Conservation (phyloP, 2,797 vertebrate genomes). For the Austrolebias charrua region DNA sequence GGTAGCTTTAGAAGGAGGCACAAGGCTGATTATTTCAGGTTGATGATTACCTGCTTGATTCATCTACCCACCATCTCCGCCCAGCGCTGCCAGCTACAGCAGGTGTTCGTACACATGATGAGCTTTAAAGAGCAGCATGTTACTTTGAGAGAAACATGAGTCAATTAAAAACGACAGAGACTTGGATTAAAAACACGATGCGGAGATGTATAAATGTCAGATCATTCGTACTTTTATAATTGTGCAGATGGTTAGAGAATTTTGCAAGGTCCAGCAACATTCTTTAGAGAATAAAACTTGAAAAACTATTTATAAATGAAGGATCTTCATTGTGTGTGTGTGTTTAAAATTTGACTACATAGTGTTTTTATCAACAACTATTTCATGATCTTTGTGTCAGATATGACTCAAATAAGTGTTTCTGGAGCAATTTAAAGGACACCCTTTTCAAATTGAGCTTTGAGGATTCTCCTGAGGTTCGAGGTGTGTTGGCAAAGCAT, state of each 20-base stretch:
- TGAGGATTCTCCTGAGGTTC: background rate
- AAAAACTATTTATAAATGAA: background rate
- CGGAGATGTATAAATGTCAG: conserved; percentile 21
- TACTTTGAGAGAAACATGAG: conserved; percentile 26
- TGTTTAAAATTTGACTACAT: background rate
- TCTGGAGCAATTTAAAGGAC: background rate
- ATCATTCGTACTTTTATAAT: conserved; percentile 13
- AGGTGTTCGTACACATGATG: conserved; percentile 27
- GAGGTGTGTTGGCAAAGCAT: background rate
- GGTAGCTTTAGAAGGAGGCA: conserved; percentile 17
- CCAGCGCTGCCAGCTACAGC: conserved; percentile 18
- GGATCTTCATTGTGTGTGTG: background rate
- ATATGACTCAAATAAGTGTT: background rate
- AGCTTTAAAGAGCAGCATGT: conserved; percentile 27
- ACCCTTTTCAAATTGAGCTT: background rate
- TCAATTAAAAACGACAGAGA: conserved; percentile 15
- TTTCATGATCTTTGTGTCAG: background rate
- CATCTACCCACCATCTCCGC: conserved; percentile 8
- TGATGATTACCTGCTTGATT: conserved; percentile 40
- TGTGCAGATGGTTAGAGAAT: background rate
- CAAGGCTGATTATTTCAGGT: conserved; percentile 12
- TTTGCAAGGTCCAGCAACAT: background rate
- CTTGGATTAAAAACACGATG: conserved; percentile 34
- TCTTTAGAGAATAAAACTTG: background rate
- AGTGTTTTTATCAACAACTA: background rate